Base-by-base conservation (phyloP, 1,140 invertebrate species). In the Ips nitidus region DNA sequence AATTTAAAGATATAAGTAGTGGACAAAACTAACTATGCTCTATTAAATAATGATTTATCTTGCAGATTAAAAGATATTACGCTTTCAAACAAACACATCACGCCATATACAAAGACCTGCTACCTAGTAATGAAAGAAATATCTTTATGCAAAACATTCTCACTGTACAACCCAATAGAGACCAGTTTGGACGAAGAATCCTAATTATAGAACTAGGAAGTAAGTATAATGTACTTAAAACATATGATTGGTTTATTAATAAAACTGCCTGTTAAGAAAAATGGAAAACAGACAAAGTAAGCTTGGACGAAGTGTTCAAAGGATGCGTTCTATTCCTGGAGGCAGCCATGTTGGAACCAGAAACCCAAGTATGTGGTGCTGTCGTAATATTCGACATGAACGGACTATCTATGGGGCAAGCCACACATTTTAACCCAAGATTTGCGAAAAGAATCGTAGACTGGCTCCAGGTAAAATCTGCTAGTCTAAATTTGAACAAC, bases 381-480 rank as follows among this genome's bases (percentile, higher is more conserved):
- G 83, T 91, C 3, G 90, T 93, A 8, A 88, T 94, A 53, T 91
- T 94, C 74, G 92, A 94, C 76, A 92, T 93, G 90, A 90, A 93
- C 68, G 91, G 92, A 1, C 81, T 94, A 1, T 88, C 86, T 8
- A 79, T 94, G 72, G 87, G 90, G 74, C 92, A 94, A 78, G 89
- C 90, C 0, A 90, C 89, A 88, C 91, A 92, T 77, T 92, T 94
- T 76, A 92, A 90, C 0, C 91, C 91, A 4, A 86, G 88, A 1
- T 93, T 93, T 75, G 91, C 91, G 41, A 93, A 91, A 75, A 85
- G 90, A 71, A 91, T 93, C 66, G 89, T 94, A 1, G 91, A 93
- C 71, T 91, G 89, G 87, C 80, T 94, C 8, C 92, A 92, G 81
- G 87, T 78, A 71, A 63, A 45, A 2, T 22, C 37, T 37, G 45